Percentiles rank a stretch among this genome's conserved stretches.
Evolutionary conservation across 2,797 vertebrate species (phyloP).

Genomic region (Phalanger gymnotis): DNA sequence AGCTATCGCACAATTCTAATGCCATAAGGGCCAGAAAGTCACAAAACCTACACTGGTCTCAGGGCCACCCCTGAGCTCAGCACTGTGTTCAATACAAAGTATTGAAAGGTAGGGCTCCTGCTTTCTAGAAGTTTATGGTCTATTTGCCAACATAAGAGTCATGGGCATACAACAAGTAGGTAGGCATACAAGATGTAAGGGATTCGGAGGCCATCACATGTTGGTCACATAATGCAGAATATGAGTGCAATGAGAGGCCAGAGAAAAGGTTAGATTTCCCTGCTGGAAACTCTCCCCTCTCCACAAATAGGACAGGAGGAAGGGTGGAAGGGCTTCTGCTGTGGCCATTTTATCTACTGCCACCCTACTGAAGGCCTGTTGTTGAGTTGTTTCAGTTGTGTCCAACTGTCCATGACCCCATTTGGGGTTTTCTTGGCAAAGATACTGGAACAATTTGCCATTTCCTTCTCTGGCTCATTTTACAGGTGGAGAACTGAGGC

Average conservation of each 20-base stretch:
- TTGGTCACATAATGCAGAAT: neutral
- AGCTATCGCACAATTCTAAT: neutral
- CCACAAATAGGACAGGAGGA: neutral
- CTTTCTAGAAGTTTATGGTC: neutral
- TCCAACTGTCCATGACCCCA: neutral
- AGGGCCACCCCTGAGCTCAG: neutral
- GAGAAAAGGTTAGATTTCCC: neutral
- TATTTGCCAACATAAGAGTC: neutral
- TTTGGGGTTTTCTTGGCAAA: neutral
- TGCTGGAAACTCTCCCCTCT: neutral
- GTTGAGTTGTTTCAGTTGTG: neutral
- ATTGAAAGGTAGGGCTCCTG: neutral
- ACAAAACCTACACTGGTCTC: neutral
- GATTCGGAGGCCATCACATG: neutral
- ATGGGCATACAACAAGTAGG: neutral
- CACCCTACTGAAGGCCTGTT: neutral
- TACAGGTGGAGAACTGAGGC: too few species aligned
- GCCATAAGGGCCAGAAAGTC: neutral
- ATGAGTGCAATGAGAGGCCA: neutral
- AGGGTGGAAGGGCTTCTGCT: neutral
- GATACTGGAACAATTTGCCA: neutral
- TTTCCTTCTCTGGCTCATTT: neutral
- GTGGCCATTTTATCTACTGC: neutral
- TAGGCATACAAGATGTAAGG: neutral
- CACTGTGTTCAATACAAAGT: neutral